Percentiles rank a stretch among this genome's conserved stretches.
phyloP scores from a whole-genome alignment of 2,113 vertebrate species.

The Haliaeetus leucogaster region DNA sequence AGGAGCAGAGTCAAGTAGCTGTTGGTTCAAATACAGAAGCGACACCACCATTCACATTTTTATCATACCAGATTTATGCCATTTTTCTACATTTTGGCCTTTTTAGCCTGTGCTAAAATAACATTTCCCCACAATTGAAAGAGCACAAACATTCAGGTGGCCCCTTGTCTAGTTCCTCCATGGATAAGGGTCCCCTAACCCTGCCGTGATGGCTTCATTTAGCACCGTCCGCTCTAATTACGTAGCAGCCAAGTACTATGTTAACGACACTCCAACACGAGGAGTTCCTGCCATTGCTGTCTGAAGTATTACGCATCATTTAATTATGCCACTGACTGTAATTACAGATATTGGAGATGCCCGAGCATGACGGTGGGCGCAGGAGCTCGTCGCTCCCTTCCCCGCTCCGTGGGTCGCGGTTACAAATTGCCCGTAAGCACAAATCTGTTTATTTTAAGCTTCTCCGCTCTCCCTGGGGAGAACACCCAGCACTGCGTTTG shows the following conservation, averaged over 20 bases:
- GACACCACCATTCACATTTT: neutral
- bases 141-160: neutral
- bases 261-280: rapidly evolving
- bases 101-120: neutral
- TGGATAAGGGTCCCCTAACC: rapidly evolving
- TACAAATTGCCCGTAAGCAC: neutral
- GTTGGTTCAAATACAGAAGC: neutral
- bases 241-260: rapidly evolving
- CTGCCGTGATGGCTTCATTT: rapidly evolving
- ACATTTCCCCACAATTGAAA: neutral
- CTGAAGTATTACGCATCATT: rapidly evolving
- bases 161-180: neutral
- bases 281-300: neutral
- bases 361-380: rapidly evolving
- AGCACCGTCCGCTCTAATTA: neutral
- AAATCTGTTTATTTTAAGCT: neutral
- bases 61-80: rapidly evolving
- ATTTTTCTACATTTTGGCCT: neutral
- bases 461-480: rapidly evolving
- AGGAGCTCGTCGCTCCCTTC: neutral
- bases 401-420: rapidly evolving
- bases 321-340: neutral
- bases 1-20: neutral
- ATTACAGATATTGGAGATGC: neutral
- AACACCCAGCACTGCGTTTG: rapidly evolving